These are phyloP conservation scores for Apistogramma diplotaenia DNA, from an alignment of 2,113 vertebrate genomes.

Conservation along the genomic window DNA sequence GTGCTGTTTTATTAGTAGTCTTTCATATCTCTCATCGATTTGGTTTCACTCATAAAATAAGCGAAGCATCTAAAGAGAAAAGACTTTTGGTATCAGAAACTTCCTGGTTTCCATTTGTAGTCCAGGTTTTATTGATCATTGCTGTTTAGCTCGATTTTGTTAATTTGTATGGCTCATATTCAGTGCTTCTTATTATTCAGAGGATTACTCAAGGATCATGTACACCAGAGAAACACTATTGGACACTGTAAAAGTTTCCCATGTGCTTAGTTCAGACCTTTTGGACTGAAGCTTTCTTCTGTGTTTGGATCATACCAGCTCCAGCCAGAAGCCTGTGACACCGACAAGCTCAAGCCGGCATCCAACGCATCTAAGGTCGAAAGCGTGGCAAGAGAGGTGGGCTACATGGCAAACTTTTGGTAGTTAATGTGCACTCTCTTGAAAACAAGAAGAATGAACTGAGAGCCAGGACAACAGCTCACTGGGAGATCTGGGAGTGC, in stretches of 20 bases:
- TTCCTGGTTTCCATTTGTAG: neutral
- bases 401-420: neutral
- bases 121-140: neutral
- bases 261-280: neutral
- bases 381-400: neutral
- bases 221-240: neutral
- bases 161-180: too few relatives aligned
- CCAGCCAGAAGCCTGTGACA: neutral
- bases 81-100: neutral
- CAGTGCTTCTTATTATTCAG: too few relatives aligned
- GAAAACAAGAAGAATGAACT: neutral
- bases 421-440: neutral
- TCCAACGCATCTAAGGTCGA: neutral
- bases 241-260: neutral
- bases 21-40: neutral
- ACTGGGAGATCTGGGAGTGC: neutral
- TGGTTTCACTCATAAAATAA: neutral
- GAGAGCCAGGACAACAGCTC: neutral
- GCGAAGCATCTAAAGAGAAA: neutral
- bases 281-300: neutral
- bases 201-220: too few relatives aligned
- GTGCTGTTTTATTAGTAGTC: neutral
- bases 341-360: neutral
- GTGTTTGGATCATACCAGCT: too few relatives aligned
- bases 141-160: too few relatives aligned